A percentile compares a stretch with the other conserved stretches of the same genome.
Conservation (phyloP, 2,888 invertebrate species). For the Cenopis cana region DNA sequence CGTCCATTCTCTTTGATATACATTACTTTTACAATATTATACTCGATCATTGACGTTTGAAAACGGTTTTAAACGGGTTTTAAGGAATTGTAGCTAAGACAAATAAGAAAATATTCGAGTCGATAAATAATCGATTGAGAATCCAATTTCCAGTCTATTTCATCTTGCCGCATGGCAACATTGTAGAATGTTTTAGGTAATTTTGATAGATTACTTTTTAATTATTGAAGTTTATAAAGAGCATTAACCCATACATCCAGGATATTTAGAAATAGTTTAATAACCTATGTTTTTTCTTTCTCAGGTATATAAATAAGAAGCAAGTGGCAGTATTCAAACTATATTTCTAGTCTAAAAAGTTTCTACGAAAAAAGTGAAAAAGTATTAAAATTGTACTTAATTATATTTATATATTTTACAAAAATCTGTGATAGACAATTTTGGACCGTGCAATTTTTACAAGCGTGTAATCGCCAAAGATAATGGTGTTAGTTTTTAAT, state of each 20-base stretch:
- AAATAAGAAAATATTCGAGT: background rate
- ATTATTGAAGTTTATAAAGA: background rate
- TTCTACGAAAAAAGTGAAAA: constrained; percentile 68
- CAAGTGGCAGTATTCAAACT: constrained; percentile 70
- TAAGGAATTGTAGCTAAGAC: too few relatives aligned
- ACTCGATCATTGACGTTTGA: too few relatives aligned
- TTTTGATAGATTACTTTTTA: too few relatives aligned
- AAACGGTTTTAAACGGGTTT: background rate
- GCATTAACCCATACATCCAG: too few relatives aligned
- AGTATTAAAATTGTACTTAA: constrained; percentile 77
- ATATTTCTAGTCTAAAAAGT: constrained; percentile 75
- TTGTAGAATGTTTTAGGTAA: background rate
- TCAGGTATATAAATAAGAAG: constrained; percentile 48
- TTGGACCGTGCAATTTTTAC: constrained; percentile 45
- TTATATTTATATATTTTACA: constrained; percentile 53
- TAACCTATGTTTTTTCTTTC: constrained; percentile 44
- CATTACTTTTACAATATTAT: too few relatives aligned
- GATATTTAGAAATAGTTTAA: background rate
- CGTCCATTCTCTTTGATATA: too few relatives aligned
- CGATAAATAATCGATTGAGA: constrained; percentile 15
- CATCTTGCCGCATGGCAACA: constrained; percentile 18
- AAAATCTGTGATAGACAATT: constrained; percentile 47
- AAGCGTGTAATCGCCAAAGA: constrained; percentile 42
- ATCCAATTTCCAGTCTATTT: background rate
- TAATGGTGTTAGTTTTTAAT: constrained; percentile 46